Conservation (phyloP, 2,113 vertebrate genomes). For the Rhabdomys dilectus region DNA sequence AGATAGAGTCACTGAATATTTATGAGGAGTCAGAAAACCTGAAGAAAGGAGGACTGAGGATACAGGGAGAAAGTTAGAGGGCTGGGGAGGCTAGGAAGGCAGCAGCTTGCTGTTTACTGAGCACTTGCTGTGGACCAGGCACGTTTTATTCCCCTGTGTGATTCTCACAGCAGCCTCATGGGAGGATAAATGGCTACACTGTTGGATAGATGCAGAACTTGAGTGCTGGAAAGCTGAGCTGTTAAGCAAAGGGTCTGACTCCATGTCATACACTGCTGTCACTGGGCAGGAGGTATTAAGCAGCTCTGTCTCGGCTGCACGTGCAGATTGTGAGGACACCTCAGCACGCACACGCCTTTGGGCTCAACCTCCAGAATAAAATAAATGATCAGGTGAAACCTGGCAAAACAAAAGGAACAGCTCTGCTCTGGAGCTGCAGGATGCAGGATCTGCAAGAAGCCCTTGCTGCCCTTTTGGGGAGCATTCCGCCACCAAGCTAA, state of each 20-base stretch:
- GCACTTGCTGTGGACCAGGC: not conserved
- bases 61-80: conserved; percentile 4
- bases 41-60: conserved; percentile 42
- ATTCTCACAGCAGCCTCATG: not conserved
- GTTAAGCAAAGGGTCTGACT: not conserved
- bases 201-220: conserved; percentile 16
- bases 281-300: not conserved
- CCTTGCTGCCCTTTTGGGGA: not conserved
- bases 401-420: not conserved
- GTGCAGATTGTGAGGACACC: not conserved
- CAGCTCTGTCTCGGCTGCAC: not conserved
- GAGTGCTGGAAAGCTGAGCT: conserved; percentile 18
- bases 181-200: not conserved
- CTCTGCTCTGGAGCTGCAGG: not conserved
- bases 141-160: not conserved
- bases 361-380: not conserved
- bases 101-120: not conserved
- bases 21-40: conserved; percentile 39
- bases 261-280: not conserved
- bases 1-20: conserved; percentile 55
- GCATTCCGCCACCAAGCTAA: no score
- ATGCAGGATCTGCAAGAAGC: not conserved
- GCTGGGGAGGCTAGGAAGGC: not conserved
- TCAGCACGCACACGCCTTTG: not conserved
- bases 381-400: not conserved